Evolutionary conservation across 2,797 vertebrate genomes (phyloP), one percentile per base, ranked within the genome.

Genomic region (Antrozous pallidus): DNA sequence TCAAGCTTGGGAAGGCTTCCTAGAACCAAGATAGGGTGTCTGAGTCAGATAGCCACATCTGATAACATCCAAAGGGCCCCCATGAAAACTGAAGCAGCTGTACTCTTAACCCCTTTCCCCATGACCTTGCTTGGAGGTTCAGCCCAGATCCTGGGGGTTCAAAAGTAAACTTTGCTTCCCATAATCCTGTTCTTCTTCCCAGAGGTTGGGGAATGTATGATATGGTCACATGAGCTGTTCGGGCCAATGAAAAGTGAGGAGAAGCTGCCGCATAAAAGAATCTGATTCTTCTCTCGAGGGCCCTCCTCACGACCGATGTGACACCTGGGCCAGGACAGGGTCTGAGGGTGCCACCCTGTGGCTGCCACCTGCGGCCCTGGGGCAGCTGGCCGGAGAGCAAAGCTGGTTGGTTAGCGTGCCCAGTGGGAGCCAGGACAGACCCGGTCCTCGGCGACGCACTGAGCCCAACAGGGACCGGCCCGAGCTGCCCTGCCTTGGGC

Each of bases 181-280:
- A 45, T 40, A n/a, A n/a, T 49, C 73, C 51, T 38, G 6, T 20
- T 77, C 83, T 80, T 42, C 71, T 84, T 69, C 73, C 33, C 49
- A 31, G 67, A 31, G 40, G 7, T 0, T 47, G 80, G 13, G 28
- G 26, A 24, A 8, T 4, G 36, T 16, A 22, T 0, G 13, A 80
- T 78, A 17, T 0, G 13, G 90, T 85, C 83, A 28, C 5, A 28
- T 79, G 75, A 49, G 49, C 36, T 0, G 7, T 54, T 56, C n/a
- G 70, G 67, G 81, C 74, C 94, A 82, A 24, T 22, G 51, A 82
- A 61, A 86, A 86, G 9, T 9, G 40, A 87, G 79, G 54, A 77
- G 31, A 40, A 16, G 24, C 69, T 47, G 45, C 36, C 3, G 49
- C 31, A 10, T 4, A 5, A 31, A 42, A 47, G 16, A 20, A 12